phyloP scores from a whole-genome alignment of 2,113 vertebrate genomes.

The Sciurus niger region DNA sequence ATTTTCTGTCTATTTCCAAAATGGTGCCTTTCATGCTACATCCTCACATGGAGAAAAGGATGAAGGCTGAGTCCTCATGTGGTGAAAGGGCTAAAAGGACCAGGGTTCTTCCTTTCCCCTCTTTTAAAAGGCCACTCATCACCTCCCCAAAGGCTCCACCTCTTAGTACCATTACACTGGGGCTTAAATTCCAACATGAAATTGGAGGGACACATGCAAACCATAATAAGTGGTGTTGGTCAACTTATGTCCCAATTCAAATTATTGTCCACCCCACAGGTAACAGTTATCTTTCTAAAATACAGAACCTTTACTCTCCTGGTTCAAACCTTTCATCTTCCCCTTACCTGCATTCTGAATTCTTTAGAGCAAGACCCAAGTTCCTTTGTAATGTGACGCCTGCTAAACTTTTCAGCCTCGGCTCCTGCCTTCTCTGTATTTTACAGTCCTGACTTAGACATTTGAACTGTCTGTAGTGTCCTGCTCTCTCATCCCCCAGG shows the following conservation, averaged over 20 bases:
- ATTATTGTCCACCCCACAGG: background rate
- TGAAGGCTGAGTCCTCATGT: background rate
- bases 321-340: background rate
- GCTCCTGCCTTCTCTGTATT: background rate
- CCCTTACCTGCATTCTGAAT: background rate
- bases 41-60: background rate
- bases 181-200: background rate
- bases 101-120: background rate
- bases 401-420: background rate
- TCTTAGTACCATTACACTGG: background rate
- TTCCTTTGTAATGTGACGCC: background rate
- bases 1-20: background rate
- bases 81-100: background rate
- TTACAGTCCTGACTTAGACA: background rate
- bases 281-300: background rate
- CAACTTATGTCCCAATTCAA: background rate
- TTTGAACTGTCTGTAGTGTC: background rate
- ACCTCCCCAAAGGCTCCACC: background rate
- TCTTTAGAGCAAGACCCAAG: background rate
- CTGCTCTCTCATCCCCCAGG: background rate
- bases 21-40: background rate
- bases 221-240: background rate
- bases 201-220: background rate
- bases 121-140: background rate
- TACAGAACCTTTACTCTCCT: background rate